Evolutionary conservation across 2,797 vertebrate genomes (phyloP), one percentile per base, ranked within the genome.

Genomic region (Poecile montanus): DNA sequence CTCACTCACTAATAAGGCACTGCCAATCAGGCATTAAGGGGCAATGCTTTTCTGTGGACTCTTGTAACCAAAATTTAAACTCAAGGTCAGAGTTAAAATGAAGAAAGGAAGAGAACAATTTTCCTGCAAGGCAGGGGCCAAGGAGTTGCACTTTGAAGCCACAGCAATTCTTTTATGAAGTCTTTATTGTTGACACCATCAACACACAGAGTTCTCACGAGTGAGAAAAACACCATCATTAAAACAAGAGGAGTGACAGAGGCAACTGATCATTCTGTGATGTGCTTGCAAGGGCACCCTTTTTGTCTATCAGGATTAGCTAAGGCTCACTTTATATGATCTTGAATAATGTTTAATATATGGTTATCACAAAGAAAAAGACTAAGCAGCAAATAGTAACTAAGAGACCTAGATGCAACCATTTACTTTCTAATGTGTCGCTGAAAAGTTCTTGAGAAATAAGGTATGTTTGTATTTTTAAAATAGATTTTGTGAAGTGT

Each of bases 41-140:
- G n/a, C 21, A 76, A 27, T 0, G 1, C 9, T 74, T 57, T 81
- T 72, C 60, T 82, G 32, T 42, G 56, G 51, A 63, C 15, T 38
- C 40, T 40, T 68, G 13, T 60, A 95, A 88, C 54, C 40, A 81
- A 67, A 93, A 86, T 68, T 83, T 88, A 85, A 88, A 62, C 58
- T 84, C 48, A 14, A 72, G 44, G 62, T 63, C 77, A 87, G 32
- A 80, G 65, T 83, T 56, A 92, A 95, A 85, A 78, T 5, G 40
- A 83, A 92, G 47, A 96, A 80, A 89, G 84, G 75, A 92, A 92
- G n/a, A 18, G 56, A 93, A 66, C 23, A 70, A 77, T 89, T 79
- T 70, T 63, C 61, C 30, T 85, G 15, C 44, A 53, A 85, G 62
- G 26, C 60, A 91, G 26, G 22, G 66, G 47, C 72, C 54, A 71